A percentile compares a stretch with the other conserved stretches of the same genome.
Evolutionary conservation across 2,888 invertebrate genomes (phyloP).

Genomic region (Rotaria sp.): DNA sequence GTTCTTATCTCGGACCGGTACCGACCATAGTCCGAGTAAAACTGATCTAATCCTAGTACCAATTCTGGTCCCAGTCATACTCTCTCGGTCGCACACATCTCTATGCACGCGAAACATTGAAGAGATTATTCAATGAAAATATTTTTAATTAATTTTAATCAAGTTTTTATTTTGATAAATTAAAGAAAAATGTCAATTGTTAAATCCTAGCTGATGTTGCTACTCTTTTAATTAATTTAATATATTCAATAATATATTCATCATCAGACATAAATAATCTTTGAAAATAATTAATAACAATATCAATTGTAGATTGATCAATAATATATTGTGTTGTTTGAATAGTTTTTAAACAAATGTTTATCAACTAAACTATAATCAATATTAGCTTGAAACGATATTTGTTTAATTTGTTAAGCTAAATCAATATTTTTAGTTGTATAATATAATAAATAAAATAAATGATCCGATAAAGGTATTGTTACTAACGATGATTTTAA

Average conservation of each 20-base stretch:
- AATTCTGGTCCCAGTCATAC: no score
- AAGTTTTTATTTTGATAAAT: no score
- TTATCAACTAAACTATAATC: not conserved
- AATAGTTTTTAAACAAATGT: not conserved
- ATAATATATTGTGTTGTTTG: not conserved
- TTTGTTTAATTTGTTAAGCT: slow-evolving; percentile 7
- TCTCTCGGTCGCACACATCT: no score
- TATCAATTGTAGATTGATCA: slow-evolving; percentile 10
- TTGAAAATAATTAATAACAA: slow-evolving; percentile 9
- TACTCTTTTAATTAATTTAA: not conserved
- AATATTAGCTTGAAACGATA: not conserved
- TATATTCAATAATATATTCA: not conserved
- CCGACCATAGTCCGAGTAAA: no score
- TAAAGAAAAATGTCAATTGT: no score
- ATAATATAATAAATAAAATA: slow-evolving; percentile 11
- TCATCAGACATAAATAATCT: slow-evolving; percentile 21
- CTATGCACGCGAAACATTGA: no score
- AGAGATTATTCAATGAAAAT: no score
- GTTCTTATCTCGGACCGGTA: no score
- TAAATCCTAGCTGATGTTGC: not conserved
- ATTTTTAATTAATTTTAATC: no score
- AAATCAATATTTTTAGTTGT: slow-evolving; percentile 12
- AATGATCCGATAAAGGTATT: not conserved
- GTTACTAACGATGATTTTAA: not conserved
- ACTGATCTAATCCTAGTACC: no score